phyloP scores from a whole-genome alignment of 2,888 invertebrate genomes.

The Campopleginae sp. region DNA sequence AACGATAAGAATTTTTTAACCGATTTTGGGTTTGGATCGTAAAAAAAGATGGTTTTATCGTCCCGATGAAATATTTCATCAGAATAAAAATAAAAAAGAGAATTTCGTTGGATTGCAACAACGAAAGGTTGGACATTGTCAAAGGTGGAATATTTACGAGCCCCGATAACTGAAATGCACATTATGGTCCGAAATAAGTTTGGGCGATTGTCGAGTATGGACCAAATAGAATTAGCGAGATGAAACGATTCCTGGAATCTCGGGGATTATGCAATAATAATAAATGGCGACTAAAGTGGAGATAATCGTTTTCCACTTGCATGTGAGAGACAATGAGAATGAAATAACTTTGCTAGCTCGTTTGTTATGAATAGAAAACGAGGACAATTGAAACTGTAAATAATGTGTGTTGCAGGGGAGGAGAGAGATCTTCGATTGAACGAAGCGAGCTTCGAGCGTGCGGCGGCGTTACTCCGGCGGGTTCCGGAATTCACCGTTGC shows the following conservation, averaged over 20 bases:
- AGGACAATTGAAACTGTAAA: conserved; percentile 35
- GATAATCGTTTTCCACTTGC: background rate
- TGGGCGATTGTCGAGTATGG: background rate
- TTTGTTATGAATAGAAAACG: conserved; percentile 35
- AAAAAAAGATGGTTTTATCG: too few species aligned
- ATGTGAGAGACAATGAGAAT: background rate
- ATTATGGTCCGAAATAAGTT: background rate
- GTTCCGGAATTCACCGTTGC: conserved; percentile 93
- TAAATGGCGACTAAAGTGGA: background rate
- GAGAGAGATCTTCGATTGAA: conserved; percentile 90
- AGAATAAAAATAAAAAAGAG: too few species aligned
- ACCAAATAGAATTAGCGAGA: background rate
- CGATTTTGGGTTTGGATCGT: too few species aligned
- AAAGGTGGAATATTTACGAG: too few species aligned
- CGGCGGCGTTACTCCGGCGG: conserved; percentile 88
- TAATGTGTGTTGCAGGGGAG: conserved; percentile 86
- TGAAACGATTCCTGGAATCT: background rate
- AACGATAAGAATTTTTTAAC: too few species aligned
- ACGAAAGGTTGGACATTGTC: too few species aligned
- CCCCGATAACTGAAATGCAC: too few species aligned
- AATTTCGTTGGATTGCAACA: too few species aligned
- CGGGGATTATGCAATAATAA: background rate
- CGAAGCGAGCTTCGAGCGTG: conserved; percentile 88
- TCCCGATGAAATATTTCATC: too few species aligned
- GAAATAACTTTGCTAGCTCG: conserved; percentile 19